A percentile compares a stretch with the other conserved stretches of the same genome.
These are phyloP conservation scores for Tenthredo amoena DNA, from an alignment of 2,888 invertebrate genomes.

Conservation along the genomic window DNA sequence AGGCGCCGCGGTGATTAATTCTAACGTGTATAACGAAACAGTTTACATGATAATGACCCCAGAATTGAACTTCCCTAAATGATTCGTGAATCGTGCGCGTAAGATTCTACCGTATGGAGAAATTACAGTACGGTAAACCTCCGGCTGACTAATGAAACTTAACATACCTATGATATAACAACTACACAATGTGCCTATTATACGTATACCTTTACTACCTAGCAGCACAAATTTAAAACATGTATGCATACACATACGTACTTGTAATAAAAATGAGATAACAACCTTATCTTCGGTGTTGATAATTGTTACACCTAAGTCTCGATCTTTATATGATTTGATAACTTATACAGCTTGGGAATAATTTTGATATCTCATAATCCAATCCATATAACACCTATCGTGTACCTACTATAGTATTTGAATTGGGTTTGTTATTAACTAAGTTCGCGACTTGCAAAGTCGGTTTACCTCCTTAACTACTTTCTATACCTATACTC, in stretches of 20 bases:
- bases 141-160: neutral
- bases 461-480: slow-evolving; percentile 21
- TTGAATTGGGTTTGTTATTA: slow-evolving; percentile 12
- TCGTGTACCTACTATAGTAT: neutral
- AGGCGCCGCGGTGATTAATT: slow-evolving; percentile 45
- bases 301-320: neutral
- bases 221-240: neutral
- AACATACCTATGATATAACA: slow-evolving; percentile 17
- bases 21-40: slow-evolving; percentile 23
- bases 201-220: neutral
- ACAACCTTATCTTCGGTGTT: neutral
- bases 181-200: neutral
- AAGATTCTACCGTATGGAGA: neutral
- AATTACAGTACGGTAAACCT: slow-evolving; percentile 18
- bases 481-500: neutral
- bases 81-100: neutral
- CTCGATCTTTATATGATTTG: neutral
- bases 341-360: neutral
- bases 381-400: neutral
- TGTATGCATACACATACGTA: neutral
- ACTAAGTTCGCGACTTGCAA: slow-evolving; percentile 15
- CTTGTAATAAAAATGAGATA: neutral
- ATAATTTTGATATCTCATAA: neutral
- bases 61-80: slow-evolving; percentile 18
- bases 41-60: slow-evolving; percentile 44